Evolutionary conservation across 2,888 invertebrate genomes (phyloP).

Genomic region (Chrysolina haemoptera): DNA sequence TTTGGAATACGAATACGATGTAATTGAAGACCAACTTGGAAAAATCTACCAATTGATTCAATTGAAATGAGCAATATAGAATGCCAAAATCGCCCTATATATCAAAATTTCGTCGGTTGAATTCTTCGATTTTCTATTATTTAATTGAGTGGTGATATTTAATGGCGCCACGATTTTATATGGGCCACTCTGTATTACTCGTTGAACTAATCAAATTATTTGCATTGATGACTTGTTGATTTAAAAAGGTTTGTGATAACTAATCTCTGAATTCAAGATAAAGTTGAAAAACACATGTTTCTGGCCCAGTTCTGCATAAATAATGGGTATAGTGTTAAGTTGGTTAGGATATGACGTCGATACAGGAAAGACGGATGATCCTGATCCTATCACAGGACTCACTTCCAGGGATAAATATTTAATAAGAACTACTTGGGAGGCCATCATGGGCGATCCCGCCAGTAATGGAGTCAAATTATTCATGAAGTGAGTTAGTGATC

Average conservation of each 20-base stretch:
- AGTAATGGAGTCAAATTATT: slow-evolving; percentile 50
- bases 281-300: not conserved
- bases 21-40: too few species aligned
- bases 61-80: too few species aligned
- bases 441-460: slow-evolving; percentile 45
- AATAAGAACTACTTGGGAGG: slow-evolving; percentile 51
- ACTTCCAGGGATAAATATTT: slow-evolving; percentile 52
- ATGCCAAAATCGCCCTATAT: too few species aligned
- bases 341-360: slow-evolving; percentile 9
- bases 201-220: not conserved
- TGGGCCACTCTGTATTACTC: not conserved
- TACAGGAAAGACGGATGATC: slow-evolving; percentile 48
- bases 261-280: not conserved
- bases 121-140: too few species aligned
- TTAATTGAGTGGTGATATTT: too few species aligned
- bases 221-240: not conserved
- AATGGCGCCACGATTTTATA: too few species aligned
- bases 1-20: too few species aligned
- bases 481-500: slow-evolving; percentile 44
- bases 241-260: too few species aligned
- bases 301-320: not conserved
- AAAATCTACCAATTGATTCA: too few species aligned
- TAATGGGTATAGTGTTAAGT: not conserved
- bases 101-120: too few species aligned
- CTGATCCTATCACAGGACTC: slow-evolving; percentile 53